phyloP scores from a whole-genome alignment of 2,888 invertebrate genomes.

The Acanthosoma haemorrhoidale region DNA sequence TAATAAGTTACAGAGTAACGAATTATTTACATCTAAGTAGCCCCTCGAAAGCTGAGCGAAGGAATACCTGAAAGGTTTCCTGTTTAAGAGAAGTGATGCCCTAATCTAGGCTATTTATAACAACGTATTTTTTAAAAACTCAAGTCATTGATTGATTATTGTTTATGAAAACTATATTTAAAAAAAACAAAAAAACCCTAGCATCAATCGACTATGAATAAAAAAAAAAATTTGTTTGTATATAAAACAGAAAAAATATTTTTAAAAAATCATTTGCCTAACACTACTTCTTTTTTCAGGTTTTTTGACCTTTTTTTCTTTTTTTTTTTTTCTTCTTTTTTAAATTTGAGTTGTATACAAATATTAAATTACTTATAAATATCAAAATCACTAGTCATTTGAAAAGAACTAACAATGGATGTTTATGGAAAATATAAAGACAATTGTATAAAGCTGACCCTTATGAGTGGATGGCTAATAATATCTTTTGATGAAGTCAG shows the following conservation, averaged over 20 bases:
- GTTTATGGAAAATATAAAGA: conserved; percentile 16
- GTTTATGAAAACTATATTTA: background rate
- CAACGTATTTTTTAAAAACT: background rate
- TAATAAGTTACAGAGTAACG: background rate
- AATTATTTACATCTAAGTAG: background rate
- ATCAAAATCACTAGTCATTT: conserved; percentile 26
- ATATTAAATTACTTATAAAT: conserved; percentile 25
- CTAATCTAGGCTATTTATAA: background rate
- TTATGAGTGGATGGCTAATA: conserved; percentile 23
- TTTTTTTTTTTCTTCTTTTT: no score
- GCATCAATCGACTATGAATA: background rate
- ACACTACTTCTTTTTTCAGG: background rate
- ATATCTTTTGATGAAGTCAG: background rate
- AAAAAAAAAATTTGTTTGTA: background rate
- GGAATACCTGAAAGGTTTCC: background rate
- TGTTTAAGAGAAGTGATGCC: background rate
- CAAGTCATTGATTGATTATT: background rate
- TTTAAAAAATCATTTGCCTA: background rate
- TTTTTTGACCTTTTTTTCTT: background rate
- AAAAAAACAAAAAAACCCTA: background rate
- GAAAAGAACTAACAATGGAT: conserved; percentile 16
- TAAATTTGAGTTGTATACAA: conserved; percentile 18
- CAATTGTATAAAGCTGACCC: conserved; percentile 26
- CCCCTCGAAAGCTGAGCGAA: conserved; percentile 6
- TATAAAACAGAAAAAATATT: background rate